These are phyloP conservation scores for Pagetopsis macropterus DNA, from an alignment of 2,797 vertebrate genomes.

Conservation along the genomic window DNA sequence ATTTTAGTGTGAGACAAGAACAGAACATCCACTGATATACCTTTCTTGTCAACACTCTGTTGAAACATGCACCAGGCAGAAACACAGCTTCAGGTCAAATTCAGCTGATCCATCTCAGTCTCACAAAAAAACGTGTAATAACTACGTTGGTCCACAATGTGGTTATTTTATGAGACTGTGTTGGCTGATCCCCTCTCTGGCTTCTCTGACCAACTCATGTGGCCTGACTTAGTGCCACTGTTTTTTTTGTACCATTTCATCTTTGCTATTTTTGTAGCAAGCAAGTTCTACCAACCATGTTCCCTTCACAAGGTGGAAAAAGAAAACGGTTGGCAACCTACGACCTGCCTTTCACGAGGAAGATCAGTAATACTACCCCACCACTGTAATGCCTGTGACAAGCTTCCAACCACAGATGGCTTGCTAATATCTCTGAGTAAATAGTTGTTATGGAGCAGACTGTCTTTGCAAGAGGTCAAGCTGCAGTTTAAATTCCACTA, in stretches of 20 bases:
- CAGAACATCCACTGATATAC: slow-evolving; percentile 32
- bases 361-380: slow-evolving; percentile 35
- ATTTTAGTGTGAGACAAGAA: slow-evolving; percentile 14
- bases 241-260: slow-evolving; percentile 42
- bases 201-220: slow-evolving; percentile 54
- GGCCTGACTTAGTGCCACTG: slow-evolving; percentile 63
- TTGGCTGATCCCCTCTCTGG: slow-evolving; percentile 45
- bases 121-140: too few species aligned
- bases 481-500: neutral
- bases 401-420: slow-evolving; percentile 2
- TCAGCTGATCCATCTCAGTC: slow-evolving; percentile 21
- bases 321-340: slow-evolving; percentile 44
- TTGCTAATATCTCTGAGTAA: slow-evolving; percentile 40
- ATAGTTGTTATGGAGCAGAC: slow-evolving; percentile 38
- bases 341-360: slow-evolving; percentile 38
- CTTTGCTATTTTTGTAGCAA: slow-evolving; percentile 50
- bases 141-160: too few species aligned
- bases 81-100: slow-evolving; percentile 47
- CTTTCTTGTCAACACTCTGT: slow-evolving; percentile 24
- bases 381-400: slow-evolving; percentile 15
- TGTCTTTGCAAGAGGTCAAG: slow-evolving; percentile 46
- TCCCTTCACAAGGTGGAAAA: slow-evolving; percentile 49
- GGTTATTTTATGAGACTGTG: too few species aligned
- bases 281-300: slow-evolving; percentile 18
- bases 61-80: slow-evolving; percentile 34